Base-by-base conservation (phyloP, 2,888 invertebrate genomes). In the Tiliacea aurago region DNA sequence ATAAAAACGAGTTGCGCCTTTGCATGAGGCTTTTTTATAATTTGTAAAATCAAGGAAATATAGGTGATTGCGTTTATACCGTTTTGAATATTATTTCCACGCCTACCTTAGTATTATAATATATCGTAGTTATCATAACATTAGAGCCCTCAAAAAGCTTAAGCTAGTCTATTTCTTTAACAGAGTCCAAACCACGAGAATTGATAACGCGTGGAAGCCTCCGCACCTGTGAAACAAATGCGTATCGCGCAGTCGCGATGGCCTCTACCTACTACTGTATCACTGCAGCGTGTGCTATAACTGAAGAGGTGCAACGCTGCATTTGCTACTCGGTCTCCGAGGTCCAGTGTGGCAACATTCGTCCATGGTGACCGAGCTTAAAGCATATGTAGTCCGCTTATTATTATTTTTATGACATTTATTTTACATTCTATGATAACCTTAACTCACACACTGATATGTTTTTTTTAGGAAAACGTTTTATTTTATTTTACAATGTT, bases 201-300 rank as follows among this genome's bases (percentile, higher is more conserved):
- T n/a, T 28, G 7, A 13, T 7, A n/a, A 2, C 20, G 11, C 76
- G 23, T 75, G 47, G 68, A 77, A 55, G 4, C 7, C 47, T 53
- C 2, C 37, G 23, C 51, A 68, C 55, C 59, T 67, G 63, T 41
- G 18, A 20, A 41, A 45, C 4, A 23, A 41, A 6, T 41, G 47
- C 7, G 10, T 23, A 49, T 9, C 13, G 80, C 59, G 73, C 80
- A 77, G 77, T 63, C 73, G 64, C 80, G 13, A 10, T 18, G 53
- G 7, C 47, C 1, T 63, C 15, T 41, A 59, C 13, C 28, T 58
- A 59, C 15, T 4, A 13, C 11, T n/a, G 64, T n/a, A n/a, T n/a
- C n/a, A n/a, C n/a, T n/a, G 11, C 0, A 45, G 2, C 11, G 4
- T 10, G 4, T 9, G 51, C 28, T 64, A 47, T 47, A 47, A 41